A percentile compares a stretch with the other conserved stretches of the same genome.
These are phyloP conservation scores for Psittacula echo DNA, from an alignment of 2,797 vertebrate genomes.

Conservation along the genomic window DNA sequence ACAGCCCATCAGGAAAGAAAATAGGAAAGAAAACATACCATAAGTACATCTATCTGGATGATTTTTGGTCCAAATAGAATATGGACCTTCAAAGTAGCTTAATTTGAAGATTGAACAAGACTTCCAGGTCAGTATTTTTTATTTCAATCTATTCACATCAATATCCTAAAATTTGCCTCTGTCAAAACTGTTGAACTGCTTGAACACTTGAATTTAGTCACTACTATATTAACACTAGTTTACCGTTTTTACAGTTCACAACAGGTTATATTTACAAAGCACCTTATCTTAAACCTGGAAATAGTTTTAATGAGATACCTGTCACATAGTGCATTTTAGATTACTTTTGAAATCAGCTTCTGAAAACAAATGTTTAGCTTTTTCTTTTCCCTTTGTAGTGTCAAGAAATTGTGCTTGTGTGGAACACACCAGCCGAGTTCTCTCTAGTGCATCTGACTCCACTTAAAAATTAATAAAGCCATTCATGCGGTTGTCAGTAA, in stretches of 20 bases:
- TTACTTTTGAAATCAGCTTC: background rate
- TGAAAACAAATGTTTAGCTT: background rate
- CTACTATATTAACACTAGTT: background rate
- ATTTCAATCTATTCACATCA: background rate
- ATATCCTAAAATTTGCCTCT: background rate
- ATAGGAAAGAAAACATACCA: background rate
- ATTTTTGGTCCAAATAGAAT: background rate
- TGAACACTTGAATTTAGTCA: background rate
- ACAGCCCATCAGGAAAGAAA: background rate
- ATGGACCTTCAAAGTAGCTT: background rate
- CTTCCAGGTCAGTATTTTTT: background rate
- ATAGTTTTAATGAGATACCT: background rate
- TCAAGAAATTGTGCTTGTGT: background rate
- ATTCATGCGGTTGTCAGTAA: background rate
- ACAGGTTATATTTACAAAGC: background rate
- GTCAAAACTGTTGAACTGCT: background rate
- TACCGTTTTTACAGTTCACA: background rate
- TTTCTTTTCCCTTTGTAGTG: background rate
- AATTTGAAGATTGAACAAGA: background rate
- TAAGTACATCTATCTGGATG: background rate
- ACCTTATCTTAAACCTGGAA: background rate
- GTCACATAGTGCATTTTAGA: background rate
- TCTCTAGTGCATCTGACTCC: background rate
- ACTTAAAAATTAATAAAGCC: constrained; percentile 6
- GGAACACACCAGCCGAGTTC: background rate